These are phyloP conservation scores for Melipona beecheii DNA, from an alignment of 2,888 invertebrate genomes.

Conservation along the genomic window DNA sequence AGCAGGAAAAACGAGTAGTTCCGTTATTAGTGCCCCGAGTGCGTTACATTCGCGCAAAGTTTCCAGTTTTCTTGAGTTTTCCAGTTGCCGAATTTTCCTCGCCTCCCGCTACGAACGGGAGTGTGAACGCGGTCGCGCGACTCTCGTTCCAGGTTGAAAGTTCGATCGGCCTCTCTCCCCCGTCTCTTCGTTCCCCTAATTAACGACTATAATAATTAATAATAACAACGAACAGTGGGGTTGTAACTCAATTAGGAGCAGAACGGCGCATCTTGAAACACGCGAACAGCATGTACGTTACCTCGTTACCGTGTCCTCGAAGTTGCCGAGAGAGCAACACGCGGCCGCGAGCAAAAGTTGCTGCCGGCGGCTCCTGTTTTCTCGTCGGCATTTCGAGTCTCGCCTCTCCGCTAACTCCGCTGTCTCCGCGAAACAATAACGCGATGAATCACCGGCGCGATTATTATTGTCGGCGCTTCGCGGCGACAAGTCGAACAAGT, in stretches of 20 bases:
- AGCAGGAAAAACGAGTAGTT: no score
- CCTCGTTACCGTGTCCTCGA: slow-evolving; percentile 63
- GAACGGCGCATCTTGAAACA: slow-evolving; percentile 45
- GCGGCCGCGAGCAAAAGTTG: slow-evolving; percentile 40
- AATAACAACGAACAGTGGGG: slow-evolving; percentile 45
- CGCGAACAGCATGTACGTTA: slow-evolving; percentile 56
- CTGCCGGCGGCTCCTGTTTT: slow-evolving; percentile 15
- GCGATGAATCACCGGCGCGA: slow-evolving; percentile 54
- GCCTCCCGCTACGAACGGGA: no score
- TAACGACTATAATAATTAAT: slow-evolving; percentile 44
- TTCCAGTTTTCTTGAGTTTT: no score
- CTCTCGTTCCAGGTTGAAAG: neutral
- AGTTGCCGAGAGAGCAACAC: slow-evolving; percentile 58
- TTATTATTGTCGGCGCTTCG: slow-evolving; percentile 32
- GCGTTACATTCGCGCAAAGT: no score
- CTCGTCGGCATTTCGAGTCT: slow-evolving; percentile 3
- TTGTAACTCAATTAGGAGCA: slow-evolving; percentile 67
- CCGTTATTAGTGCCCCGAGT: no score
- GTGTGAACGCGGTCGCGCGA: no score
- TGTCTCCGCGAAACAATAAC: slow-evolving; percentile 50
- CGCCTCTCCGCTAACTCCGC: neutral
- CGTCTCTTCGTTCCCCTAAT: slow-evolving; percentile 10
- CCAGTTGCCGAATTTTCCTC: no score
- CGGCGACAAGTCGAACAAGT: slow-evolving; percentile 4
- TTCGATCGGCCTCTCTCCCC: slow-evolving; percentile 5